Conservation (phyloP, 2,113 vertebrate genomes). For the Ardeotis arabs region DNA sequence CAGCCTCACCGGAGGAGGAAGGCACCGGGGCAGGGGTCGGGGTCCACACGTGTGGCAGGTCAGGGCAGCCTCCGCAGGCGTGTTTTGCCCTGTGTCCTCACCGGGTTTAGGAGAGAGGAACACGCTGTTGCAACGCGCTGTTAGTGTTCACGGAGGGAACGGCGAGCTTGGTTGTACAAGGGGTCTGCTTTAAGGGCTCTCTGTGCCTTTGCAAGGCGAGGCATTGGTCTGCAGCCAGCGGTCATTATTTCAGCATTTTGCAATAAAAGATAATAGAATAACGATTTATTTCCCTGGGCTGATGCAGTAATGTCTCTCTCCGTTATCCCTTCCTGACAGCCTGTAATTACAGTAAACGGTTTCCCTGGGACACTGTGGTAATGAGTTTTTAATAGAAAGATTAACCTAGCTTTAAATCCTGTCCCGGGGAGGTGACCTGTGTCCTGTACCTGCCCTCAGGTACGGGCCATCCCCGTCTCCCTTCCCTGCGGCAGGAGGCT, state of each 20-base stretch:
- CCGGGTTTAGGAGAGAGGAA: not conserved
- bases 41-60: not conserved
- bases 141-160: not conserved
- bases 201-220: not conserved
- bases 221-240: not conserved
- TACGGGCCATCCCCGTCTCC: not conserved
- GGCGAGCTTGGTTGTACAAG: rapidly evolving
- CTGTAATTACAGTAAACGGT: constrained; percentile 43
- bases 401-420: constrained; percentile 27
- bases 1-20: not conserved
- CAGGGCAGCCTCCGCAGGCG: not conserved
- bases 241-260: constrained; percentile 64
- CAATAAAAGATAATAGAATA: constrained; percentile 76
- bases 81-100: not conserved
- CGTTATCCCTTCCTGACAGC: constrained; percentile 68
- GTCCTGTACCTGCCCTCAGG: not conserved
- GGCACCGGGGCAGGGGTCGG: rapidly evolving
- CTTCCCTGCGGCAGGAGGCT: rapidly evolving
- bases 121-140: rapidly evolving
- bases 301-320: constrained; percentile 75
- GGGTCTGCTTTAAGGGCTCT: not conserved
- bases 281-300: constrained; percentile 68
- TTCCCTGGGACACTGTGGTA: constrained; percentile 7
- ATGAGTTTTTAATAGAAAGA: constrained; percentile 60
- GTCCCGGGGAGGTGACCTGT: not conserved